Conservation (phyloP, 1,140 invertebrate species). For the Drosophila nasuta region DNA sequence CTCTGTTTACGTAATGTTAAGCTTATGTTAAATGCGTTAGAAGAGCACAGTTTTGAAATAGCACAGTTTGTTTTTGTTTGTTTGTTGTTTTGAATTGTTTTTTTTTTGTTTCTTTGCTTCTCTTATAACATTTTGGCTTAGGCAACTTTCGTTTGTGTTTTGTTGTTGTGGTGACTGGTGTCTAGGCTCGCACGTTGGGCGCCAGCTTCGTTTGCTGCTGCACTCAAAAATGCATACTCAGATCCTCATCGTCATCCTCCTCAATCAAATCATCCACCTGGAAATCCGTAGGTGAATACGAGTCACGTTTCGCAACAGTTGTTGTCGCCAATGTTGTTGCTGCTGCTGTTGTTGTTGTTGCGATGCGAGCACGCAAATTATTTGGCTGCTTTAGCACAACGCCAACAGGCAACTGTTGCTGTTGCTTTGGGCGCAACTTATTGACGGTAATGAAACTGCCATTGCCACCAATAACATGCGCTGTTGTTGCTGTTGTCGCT, state of each 20-base stretch:
- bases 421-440: slow-evolving; percentile 6
- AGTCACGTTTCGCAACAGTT: slow-evolving; percentile 4
- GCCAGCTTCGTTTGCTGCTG: not conserved
- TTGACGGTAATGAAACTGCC: not conserved
- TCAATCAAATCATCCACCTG: slow-evolving; percentile 70
- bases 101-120: not conserved
- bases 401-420: slow-evolving; percentile 33
- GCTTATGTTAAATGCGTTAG: slow-evolving; percentile 68
- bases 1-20: slow-evolving; percentile 36
- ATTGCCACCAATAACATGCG: not conserved
- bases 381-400: slow-evolving; percentile 36
- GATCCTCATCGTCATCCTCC: slow-evolving; percentile 47
- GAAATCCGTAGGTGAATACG: slow-evolving; percentile 61
- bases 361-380: slow-evolving; percentile 38
- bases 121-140: slow-evolving; percentile 59
- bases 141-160: slow-evolving; percentile 48
- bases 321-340: not conserved
- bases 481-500: slow-evolving; percentile 14
- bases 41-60: slow-evolving; percentile 43
- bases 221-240: slow-evolving; percentile 50
- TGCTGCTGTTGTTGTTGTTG: slow-evolving; percentile 3
- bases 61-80: slow-evolving; percentile 17
- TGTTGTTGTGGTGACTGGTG: not conserved
- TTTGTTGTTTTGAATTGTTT: not conserved
- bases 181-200: slow-evolving; percentile 4